Evolutionary conservation across 2,888 invertebrate genomes (phyloP).

Genomic region (Zhuqinia jingwanae): DNA sequence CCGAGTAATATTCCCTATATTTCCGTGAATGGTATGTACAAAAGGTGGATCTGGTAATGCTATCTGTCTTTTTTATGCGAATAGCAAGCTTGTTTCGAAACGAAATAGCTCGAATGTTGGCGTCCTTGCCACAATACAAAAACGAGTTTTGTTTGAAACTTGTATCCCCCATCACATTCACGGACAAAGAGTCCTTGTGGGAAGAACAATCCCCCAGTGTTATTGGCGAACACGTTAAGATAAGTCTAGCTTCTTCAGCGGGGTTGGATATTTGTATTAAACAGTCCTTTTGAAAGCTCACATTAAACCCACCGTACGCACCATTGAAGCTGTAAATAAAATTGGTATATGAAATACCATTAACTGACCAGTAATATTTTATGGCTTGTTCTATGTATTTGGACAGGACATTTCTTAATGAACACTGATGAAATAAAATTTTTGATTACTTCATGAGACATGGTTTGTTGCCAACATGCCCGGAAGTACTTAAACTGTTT

Average conservation of each 20-base stretch:
- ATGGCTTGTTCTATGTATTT: too few relatives aligned
- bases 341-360: background rate
- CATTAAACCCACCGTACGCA: slow-evolving; percentile 69
- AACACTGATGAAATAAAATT: background rate
- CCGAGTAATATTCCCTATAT: slow-evolving; percentile 62
- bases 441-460: slow-evolving; percentile 17
- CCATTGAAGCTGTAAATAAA: slow-evolving; percentile 42
- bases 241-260: slow-evolving; percentile 62
- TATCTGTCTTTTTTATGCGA: slow-evolving; percentile 60
- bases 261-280: slow-evolving; percentile 73
- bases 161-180: slow-evolving; percentile 76
- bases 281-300: slow-evolving; percentile 76
- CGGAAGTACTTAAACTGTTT: background rate
- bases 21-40: slow-evolving; percentile 74
- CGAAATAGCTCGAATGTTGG: slow-evolving; percentile 72
- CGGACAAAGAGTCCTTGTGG: slow-evolving; percentile 68
- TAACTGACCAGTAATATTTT: background rate
- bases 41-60: slow-evolving; percentile 19
- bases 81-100: slow-evolving; percentile 74
- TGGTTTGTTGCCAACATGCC: background rate
- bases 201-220: slow-evolving; percentile 74
- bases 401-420: background rate
- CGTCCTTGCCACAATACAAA: slow-evolving; percentile 76
- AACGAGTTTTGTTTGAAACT: slow-evolving; percentile 76
- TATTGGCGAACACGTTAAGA: slow-evolving; percentile 75